Base-by-base conservation (phyloP, 2,888 invertebrate genomes). In the Amiota mariae region DNA sequence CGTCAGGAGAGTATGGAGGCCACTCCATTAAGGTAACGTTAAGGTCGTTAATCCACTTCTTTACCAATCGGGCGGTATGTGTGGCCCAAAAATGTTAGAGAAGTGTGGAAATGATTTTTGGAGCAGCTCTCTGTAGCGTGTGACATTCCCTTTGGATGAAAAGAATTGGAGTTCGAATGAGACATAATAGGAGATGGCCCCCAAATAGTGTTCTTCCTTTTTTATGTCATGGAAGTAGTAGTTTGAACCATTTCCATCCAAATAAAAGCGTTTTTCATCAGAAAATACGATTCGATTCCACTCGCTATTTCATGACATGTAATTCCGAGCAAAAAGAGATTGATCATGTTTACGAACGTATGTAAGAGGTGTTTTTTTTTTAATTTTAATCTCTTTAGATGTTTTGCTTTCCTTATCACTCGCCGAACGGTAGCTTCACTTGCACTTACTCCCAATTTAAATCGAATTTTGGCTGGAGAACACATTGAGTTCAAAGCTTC, bases 131-230 rank as follows among this genome's bases (percentile, higher is more conserved):
- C 72, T 74, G 72, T 76, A 71, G 54, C 11, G 59, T 51, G 63
- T 74, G 54, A 64, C 73, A 66, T 64, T 74, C 64, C 74, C 75
- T 61, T 71, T 76, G 54, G 46, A 54, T 63, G 72, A 73, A 18
- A 74, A 47, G 72, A 77, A 74, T 67, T 77, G 74, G 11, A 72
- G 51, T 59, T 72, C 73, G 66, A 66, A 73, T 13, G 73, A 59
- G 54, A 1, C 77, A 74, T 74, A 77, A 64, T 72, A 76, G 49
- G 75, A 76, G 54, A 76, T 74, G 72, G 74, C 73, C 68, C 74
- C 59, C 72, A 74, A 70, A 70, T 18, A 48, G 56, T 66, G 57
- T 48, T 72, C 57, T 56, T 67, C 57, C 49, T 67, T 70, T 66
- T 64, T 20, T 11, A 66, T 71, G 24, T 71, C 71, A 59, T 63